phyloP scores from a whole-genome alignment of 2,888 invertebrate species.

The Uropetala carovei region DNA sequence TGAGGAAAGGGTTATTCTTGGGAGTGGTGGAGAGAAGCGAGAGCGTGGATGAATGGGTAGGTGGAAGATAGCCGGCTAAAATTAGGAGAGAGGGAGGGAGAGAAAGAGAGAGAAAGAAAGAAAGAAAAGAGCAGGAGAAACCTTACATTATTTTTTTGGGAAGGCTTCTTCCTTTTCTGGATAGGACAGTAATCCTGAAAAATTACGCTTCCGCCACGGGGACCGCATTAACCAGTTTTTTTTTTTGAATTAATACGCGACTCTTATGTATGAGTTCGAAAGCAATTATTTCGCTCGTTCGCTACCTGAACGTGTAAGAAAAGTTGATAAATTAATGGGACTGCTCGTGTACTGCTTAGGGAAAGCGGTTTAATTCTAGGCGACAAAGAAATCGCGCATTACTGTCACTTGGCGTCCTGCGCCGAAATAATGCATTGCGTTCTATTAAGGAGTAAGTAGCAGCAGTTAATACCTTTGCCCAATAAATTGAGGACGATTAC shows the following conservation, averaged over 20 bases:
- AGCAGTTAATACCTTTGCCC: too few relatives aligned
- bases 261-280: neutral
- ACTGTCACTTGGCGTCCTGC: too few relatives aligned
- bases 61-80: too few relatives aligned
- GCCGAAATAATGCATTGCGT: too few relatives aligned
- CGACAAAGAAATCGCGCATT: too few relatives aligned
- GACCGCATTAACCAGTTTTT: slow-evolving; percentile 1
- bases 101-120: neutral
- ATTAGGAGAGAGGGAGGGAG: neutral
- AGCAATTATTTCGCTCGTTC: neutral
- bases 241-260: neutral
- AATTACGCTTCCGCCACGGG: neutral
- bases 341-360: too few relatives aligned
- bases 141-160: neutral
- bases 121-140: neutral
- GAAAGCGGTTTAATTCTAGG: too few relatives aligned
- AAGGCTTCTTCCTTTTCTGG: neutral
- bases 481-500: too few relatives aligned
- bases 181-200: slow-evolving; percentile 25
- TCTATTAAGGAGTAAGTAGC: too few relatives aligned
- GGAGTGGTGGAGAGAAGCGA: neutral
- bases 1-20: neutral
- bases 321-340: neutral
- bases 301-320: neutral
- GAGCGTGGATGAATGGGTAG: neutral